Evolutionary conservation across 2,888 invertebrate genomes (phyloP), one percentile per base, ranked within the genome.

Genomic region (Torymus aiolomorphi): DNA sequence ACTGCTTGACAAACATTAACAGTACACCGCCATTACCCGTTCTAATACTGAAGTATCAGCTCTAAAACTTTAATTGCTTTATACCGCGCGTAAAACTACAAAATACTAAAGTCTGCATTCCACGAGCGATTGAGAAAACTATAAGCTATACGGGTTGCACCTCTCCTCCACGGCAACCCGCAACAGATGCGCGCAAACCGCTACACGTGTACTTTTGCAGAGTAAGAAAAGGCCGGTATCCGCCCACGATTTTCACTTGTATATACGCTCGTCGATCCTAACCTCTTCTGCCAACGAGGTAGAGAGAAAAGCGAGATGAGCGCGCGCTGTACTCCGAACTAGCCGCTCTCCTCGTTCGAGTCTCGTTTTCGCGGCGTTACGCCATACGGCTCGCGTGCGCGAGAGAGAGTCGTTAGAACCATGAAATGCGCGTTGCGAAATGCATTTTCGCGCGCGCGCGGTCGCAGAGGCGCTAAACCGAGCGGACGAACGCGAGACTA

Each of bases 351-450:
- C 42, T 57, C 20, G 57, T 49, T 49, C 42, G 3, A 57, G 66
- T 66, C 61, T 71, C 61, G 61, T 71, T 71, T 74, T 66, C 66
- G 18, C 16, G 20, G 59, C 18, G 75, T 75, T 75, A 31, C 75
- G 75, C 57, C 66, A 67, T 52, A 20, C 56, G 70, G 12, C 42
- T 42, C 42, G 42, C 42, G 5, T 1, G 42, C 42, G 42, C 0
- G 42, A 1, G 42, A 5, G 42, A 31, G 31, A 31, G 31, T 31
- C 63, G 51, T 24, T 18, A 49, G 52, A 8, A 59, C 54, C 24
- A 63, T 54, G 73, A 63, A 73, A 73, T 65, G 65, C 56, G 54
- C 63, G 14, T 73, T 73, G 65, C 63, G 73, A 73, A 73, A 73
- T 65, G 42, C 63, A 20, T 65, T 72, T 72, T 63, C 73, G 31